Conservation (phyloP, 1,140 invertebrate species). For the Philopotamus ludificatus region DNA sequence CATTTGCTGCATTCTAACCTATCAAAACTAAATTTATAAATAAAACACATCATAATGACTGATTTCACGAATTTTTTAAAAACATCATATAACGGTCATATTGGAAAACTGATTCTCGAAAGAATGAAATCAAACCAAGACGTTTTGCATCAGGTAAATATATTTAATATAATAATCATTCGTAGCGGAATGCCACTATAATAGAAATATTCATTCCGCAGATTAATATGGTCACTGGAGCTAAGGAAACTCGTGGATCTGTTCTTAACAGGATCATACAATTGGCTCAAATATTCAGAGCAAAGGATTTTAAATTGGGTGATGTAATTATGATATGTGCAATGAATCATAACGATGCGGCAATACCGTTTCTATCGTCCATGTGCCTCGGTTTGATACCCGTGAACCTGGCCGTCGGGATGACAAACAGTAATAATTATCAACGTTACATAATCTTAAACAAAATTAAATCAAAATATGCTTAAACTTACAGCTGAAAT, state of each 20-base stretch:
- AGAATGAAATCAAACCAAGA: background rate
- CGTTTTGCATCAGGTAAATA: background rate
- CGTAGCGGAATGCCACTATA: background rate
- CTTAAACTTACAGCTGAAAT: conserved; percentile 13
- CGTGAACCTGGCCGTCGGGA: background rate
- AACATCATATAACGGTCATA: background rate
- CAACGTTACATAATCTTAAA: too few species aligned
- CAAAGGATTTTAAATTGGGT: conserved; percentile 43
- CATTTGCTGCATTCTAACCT: too few species aligned
- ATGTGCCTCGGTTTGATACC: conserved; percentile 43
- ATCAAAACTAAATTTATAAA: too few species aligned
- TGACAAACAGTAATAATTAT: conserved; percentile 3
- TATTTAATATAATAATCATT: background rate
- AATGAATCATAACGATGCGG: conserved; percentile 46
- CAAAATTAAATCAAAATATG: conserved; percentile 1
- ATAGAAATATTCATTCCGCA: conserved; percentile 25
- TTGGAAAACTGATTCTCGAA: background rate
- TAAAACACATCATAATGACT: too few species aligned
- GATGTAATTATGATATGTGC: conserved; percentile 47
- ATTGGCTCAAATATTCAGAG: conserved; percentile 44
- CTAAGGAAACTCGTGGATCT: conserved; percentile 45
- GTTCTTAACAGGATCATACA: conserved; percentile 43
- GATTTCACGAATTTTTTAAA: too few species aligned
- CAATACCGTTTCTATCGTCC: conserved; percentile 46
- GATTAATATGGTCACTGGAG: conserved; percentile 49